phyloP scores from a whole-genome alignment of 1,140 invertebrate genomes.

The Cotesia chilonis region DNA sequence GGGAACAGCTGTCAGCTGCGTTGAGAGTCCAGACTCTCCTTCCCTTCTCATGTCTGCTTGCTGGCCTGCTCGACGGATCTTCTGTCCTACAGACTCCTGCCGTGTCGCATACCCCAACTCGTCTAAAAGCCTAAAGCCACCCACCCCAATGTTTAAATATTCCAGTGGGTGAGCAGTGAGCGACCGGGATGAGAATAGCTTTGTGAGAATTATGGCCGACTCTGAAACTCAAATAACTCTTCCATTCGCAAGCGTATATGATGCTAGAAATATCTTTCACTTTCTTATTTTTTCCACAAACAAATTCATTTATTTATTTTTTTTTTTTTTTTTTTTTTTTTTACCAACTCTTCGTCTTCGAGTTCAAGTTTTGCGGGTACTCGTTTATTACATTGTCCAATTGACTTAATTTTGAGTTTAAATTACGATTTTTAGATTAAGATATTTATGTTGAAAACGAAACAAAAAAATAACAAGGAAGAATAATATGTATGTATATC shows the following conservation, averaged over 20 bases:
- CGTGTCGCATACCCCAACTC: conserved; percentile 41
- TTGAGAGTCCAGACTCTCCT: conserved; percentile 56
- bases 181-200: conserved; percentile 60
- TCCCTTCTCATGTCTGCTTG: conserved; percentile 41
- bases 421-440: no score
- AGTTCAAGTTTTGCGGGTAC: no score
- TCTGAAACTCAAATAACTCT: conserved; percentile 67
- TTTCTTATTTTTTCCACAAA: conserved; percentile 21
- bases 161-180: conserved; percentile 59
- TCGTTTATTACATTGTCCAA: not conserved
- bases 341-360: no score
- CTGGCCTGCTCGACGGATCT: conserved; percentile 34
- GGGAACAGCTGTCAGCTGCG: conserved; percentile 66
- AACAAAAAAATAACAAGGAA: no score
- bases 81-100: conserved; percentile 38
- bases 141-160: conserved; percentile 66
- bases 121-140: conserved; percentile 51
- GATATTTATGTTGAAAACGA: no score
- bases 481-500: no score
- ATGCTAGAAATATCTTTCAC: conserved; percentile 44
- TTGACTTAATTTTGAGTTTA: not conserved
- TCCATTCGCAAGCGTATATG: conserved; percentile 61
- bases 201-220: conserved; percentile 64
- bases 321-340: no score
- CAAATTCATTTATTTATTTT: not conserved